Base-by-base conservation (phyloP, 2,113 vertebrate species). In the Tragelaphus strepsiceros region DNA sequence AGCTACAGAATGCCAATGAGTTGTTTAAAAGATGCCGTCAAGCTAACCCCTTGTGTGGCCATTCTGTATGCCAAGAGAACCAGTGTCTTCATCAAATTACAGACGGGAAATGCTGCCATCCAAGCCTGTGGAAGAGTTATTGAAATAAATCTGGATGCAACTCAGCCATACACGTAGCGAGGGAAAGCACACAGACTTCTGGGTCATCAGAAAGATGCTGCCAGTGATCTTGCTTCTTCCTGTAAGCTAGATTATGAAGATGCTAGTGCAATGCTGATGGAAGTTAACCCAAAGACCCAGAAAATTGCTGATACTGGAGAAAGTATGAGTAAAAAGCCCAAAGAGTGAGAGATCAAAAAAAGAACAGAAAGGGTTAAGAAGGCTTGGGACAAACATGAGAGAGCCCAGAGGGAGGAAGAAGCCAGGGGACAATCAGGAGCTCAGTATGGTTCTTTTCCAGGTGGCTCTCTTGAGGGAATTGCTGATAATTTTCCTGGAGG, bases 231-330 rank as follows among this genome's bases (percentile, higher is more conserved):
- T 98, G 99, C 99, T 21, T 99, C 99, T 91, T 99, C 99, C 92
- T 99, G 99, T 97, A 99, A 99, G 98, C 98, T 99, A 98, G 99
- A 99, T 99, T 99, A 99, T 67, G 99, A 99, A 16, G 99, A 99
- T 6, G 99, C 99, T 84, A 99, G 99, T 0, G 97, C 99, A 8
- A 98, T 99, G 99, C 98, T 99, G 96, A 99, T 99, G 97, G 99
- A 99, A 92, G 99, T 99, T 88, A 0, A 43, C 19, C 21, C 71
- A 74, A 74, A 39, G 35, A 21, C 21, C 35, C 99, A 99, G 98
- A 99, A 99, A 98, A 99, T 99, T 97, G 98, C 99, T 5, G 99
- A 99, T 99, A 99, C 98, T 99, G 99, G 95, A 99, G 99, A 97
- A 99, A 99, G 98, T 99, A 99, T 6, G 99, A 99, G 97, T 99